phyloP scores from a whole-genome alignment of 2,888 invertebrate species.

The Oligia strigilis region DNA sequence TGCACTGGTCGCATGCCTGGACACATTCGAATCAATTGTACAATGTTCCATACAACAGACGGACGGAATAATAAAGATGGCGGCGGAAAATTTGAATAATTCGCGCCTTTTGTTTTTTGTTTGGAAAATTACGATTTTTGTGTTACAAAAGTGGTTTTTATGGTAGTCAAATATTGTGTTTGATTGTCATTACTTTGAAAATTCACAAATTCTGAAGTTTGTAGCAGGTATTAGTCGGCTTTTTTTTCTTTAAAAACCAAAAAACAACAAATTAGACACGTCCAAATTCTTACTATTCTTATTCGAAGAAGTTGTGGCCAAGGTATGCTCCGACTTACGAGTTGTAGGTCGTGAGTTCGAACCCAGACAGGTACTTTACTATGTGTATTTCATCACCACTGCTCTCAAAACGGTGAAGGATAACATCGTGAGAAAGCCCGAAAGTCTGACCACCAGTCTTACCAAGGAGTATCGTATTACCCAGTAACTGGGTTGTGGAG shows the following conservation, averaged over 20 bases:
- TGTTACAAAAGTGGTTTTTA: neutral
- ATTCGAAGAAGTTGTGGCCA: neutral
- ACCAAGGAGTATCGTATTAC: too few species aligned
- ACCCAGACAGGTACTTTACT: too few species aligned
- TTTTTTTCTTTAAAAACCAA: neutral
- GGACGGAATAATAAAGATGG: conserved; percentile 59
- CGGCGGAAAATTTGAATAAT: conserved; percentile 41
- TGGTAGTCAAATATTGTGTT: neutral
- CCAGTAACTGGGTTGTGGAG: too few species aligned
- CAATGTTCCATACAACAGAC: conserved; percentile 61
- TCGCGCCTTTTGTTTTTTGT: neutral
- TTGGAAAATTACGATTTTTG: neutral
- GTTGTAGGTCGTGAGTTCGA: too few species aligned
- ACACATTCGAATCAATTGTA: conserved; percentile 83
- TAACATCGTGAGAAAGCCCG: too few species aligned
- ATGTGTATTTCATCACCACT: too few species aligned
- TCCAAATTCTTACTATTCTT: neutral
- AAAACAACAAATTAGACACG: neutral
- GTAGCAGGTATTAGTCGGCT: neutral
- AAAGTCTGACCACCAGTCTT: too few species aligned
- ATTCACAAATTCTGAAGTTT: neutral
- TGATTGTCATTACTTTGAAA: neutral
- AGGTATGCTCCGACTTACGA: neutral
- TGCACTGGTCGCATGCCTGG: conserved; percentile 75
- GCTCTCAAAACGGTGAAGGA: too few species aligned